phyloP scores from a whole-genome alignment of 2,888 invertebrate species.

The Calliphora vomitoria region DNA sequence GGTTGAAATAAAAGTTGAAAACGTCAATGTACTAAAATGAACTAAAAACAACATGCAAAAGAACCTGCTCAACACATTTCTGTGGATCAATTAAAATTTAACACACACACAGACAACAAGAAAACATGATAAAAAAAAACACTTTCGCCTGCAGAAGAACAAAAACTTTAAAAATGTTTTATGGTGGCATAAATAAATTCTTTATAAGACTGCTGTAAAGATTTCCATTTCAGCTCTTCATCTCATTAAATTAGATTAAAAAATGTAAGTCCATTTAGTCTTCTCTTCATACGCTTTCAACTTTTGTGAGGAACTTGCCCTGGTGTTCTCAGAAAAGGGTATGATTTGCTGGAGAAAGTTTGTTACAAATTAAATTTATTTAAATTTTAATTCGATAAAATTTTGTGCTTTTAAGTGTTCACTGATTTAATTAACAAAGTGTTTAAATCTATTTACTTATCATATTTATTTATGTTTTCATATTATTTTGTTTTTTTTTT shows the following conservation, averaged over 20 bases:
- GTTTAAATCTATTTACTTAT: neutral
- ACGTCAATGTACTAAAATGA: neutral
- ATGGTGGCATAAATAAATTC: constrained; percentile 47
- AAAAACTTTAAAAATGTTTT: constrained; percentile 54
- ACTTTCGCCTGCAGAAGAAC: neutral
- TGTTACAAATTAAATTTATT: too few species aligned
- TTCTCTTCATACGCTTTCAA: neutral
- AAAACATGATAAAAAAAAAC: neutral
- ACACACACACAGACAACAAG: neutral
- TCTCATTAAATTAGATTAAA: constrained; percentile 49
- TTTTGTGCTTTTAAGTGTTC: neutral
- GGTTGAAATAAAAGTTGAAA: constrained; percentile 35
- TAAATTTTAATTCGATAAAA: neutral
- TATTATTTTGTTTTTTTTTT: neutral
- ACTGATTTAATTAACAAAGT: neutral
- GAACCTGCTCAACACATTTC: constrained; percentile 35
- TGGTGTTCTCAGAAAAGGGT: neutral
- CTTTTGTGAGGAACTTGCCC: neutral
- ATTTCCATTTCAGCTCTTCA: constrained; percentile 16
- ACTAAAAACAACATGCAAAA: constrained; percentile 17
- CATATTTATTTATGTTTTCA: too few species aligned
- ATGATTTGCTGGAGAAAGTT: too few species aligned
- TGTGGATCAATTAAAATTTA: constrained; percentile 56
- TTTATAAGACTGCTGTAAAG: constrained; percentile 30
- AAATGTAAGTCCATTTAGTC: neutral